phyloP scores from a whole-genome alignment of 2,113 vertebrate species.

The Turdus rufiventris region DNA sequence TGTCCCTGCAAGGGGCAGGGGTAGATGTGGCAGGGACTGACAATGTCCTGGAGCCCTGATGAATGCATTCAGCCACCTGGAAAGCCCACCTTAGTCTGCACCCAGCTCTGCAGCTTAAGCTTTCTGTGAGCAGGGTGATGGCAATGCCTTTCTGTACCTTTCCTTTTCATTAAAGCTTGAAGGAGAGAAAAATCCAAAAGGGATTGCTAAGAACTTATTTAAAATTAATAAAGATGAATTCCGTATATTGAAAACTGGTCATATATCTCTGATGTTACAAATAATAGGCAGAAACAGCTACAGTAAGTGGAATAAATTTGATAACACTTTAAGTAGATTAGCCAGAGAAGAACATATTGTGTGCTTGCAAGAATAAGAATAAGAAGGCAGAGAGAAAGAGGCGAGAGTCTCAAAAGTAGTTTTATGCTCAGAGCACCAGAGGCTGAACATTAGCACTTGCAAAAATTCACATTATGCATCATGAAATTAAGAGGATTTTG shows the following conservation, averaged over 20 bases:
- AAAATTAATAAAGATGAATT: slow-evolving; percentile 1
- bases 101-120: background rate
- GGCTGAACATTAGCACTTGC: background rate
- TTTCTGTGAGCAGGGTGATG: background rate
- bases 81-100: background rate
- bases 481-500: slow-evolving; percentile 49
- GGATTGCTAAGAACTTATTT: background rate
- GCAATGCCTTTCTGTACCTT: background rate
- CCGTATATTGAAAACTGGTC: background rate
- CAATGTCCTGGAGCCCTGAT: background rate
- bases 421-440: background rate
- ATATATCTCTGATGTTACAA: background rate
- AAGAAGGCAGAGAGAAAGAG: background rate
- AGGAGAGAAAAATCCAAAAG: background rate
- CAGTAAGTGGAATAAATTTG: slow-evolving; percentile 6
- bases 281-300: background rate
- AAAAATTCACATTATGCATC: background rate
- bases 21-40: background rate
- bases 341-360: background rate
- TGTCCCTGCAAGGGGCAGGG: background rate
- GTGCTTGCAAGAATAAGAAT: background rate
- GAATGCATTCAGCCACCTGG: background rate
- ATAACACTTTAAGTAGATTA: slow-evolving; percentile 24
- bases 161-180: background rate
- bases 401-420: background rate